Evolutionary conservation across 2,113 vertebrate species (phyloP), one percentile per base, ranked within the genome.

Genomic region (Anguilla rostrata): DNA sequence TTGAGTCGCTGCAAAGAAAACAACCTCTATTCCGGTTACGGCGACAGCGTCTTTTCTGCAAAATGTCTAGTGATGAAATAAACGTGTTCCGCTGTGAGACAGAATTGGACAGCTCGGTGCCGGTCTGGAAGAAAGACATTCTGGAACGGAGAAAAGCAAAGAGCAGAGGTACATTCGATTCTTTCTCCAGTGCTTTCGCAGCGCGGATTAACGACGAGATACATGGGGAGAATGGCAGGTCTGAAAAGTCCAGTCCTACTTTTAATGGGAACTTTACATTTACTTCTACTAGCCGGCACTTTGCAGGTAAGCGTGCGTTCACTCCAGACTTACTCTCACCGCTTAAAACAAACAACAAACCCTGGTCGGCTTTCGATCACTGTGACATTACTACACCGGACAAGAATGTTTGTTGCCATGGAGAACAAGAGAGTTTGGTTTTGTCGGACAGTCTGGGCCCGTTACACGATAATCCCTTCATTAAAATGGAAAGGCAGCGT

Each of bases 51-150:
- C 86, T 86, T 88, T 88, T 78, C 63, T 82, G 84, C 81, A 86
- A 82, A 22, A 95, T 95, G 94, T 95, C 94, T 83, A 93, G 95
- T 87, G 96, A 95, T 92, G 95, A 93, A 87, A 91, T 92, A 2
- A 94, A 93, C 81, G 91, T 95, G 87, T 92, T 95, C 85, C 92
- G 90, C 87, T 93, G 94, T 87, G 95, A 96, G 90, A 83, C 94
- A 84, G 95, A 93, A 39, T 94, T 91, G 92, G 95, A 93, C 89
- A 95, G 92, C 91, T 92, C 95, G 91, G 95, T 97, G 94, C 98
- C 98, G 90, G 96, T 96, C 92, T 99, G 98, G 98, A 98, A 98
- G 92, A 94, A 96, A 84, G 97, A 97, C 94, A 95, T 99, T 84
- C 91, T 98, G 90, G 98, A 99, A 95, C 93, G 97, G 81, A 96